Conservation (phyloP, 1,140 invertebrate species). For the Drosophila murphyi region DNA sequence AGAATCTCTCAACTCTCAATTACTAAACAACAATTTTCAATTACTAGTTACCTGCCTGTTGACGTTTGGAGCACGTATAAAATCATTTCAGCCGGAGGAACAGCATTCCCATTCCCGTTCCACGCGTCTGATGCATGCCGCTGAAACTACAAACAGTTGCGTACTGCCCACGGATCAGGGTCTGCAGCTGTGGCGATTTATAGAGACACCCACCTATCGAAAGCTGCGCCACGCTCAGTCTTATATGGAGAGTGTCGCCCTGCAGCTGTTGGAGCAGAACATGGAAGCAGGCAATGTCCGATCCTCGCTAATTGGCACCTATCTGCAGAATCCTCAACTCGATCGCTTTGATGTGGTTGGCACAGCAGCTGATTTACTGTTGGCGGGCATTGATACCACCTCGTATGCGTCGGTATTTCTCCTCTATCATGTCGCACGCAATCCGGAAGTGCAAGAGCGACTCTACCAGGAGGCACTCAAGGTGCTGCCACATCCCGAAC, state of each 20-base stretch:
- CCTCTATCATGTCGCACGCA: conserved; percentile 92
- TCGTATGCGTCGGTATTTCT: conserved; percentile 91
- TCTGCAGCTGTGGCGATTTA: conserved; percentile 89
- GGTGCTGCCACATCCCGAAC: conserved; percentile 86
- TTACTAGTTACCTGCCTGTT: conserved; percentile 88
- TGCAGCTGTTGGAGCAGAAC: conserved; percentile 88
- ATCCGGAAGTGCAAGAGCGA: conserved; percentile 90
- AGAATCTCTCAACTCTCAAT: background rate
- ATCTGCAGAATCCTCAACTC: conserved; percentile 88
- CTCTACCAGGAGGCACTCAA: conserved; percentile 88
- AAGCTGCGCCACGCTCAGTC: conserved; percentile 89
- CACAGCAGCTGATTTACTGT: conserved; percentile 92
- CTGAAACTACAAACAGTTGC: conserved; percentile 88
- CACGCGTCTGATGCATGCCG: conserved; percentile 89
- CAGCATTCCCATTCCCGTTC: conserved; percentile 86
- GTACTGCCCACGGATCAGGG: conserved; percentile 92
- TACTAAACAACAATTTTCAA: background rate
- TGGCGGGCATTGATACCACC: conserved; percentile 95
- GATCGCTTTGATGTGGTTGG: conserved; percentile 92
- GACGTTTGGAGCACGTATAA: conserved; percentile 88
- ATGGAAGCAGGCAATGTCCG: conserved; percentile 55
- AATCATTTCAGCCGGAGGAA: conserved; percentile 88
- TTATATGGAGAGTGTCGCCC: conserved; percentile 90
- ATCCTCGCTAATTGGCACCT: conserved; percentile 87
- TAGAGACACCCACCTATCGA: conserved; percentile 90